phyloP scores from a whole-genome alignment of 2,797 vertebrate genomes.

The Austrolebias charrua region DNA sequence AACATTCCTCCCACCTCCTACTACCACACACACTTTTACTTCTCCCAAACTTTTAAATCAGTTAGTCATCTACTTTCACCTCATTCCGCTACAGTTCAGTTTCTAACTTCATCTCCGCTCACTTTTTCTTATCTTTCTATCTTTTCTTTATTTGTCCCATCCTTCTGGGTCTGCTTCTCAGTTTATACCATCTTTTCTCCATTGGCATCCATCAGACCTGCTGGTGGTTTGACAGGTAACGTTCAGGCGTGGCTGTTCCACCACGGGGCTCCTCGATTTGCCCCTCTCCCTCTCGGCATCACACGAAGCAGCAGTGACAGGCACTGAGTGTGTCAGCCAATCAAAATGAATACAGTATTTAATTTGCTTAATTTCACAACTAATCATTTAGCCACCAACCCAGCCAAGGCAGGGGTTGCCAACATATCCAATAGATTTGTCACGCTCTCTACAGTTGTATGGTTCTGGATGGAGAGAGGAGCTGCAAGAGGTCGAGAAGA shows the following conservation, averaged over 20 bases:
- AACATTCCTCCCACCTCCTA: constrained; percentile 3
- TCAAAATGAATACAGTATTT: constrained; percentile 72
- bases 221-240: constrained; percentile 63
- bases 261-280: constrained; percentile 38
- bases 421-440: constrained; percentile 73
- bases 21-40: constrained; percentile 1
- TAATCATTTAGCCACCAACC: constrained; percentile 63
- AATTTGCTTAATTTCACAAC: constrained; percentile 81
- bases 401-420: constrained; percentile 46
- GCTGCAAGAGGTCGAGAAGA: constrained; percentile 6
- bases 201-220: constrained; percentile 49
- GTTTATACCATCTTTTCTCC: constrained; percentile 24
- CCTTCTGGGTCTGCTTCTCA: constrained; percentile 16
- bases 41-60: constrained; percentile 6
- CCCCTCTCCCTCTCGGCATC: constrained; percentile 27
- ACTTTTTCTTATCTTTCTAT: constrained; percentile 21
- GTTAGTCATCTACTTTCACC: constrained; percentile 17
- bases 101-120: constrained; percentile 13
- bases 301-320: constrained; percentile 64
- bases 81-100: constrained; percentile 7
- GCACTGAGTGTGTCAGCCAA: constrained; percentile 49
- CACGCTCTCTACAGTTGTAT: constrained; percentile 40
- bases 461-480: constrained; percentile 13
- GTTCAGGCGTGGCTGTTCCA: constrained; percentile 43
- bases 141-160: constrained; percentile 16